A percentile compares a stretch with the other conserved stretches of the same genome.
These are phyloP conservation scores for Drosophila pruinosa DNA, from an alignment of 1,140 invertebrate species.

Conservation along the genomic window DNA sequence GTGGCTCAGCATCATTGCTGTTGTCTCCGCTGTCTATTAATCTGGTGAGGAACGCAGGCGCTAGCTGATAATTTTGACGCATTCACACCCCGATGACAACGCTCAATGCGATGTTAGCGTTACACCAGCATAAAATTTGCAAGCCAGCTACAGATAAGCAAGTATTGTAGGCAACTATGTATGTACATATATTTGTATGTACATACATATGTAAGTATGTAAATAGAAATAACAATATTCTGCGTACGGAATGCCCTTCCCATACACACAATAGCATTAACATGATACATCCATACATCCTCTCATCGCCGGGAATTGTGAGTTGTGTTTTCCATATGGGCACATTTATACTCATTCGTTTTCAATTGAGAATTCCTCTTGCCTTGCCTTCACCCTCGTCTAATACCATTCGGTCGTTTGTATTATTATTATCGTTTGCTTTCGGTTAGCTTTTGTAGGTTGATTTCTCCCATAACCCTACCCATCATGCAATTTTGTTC, in stretches of 20 bases:
- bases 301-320: constrained; percentile 11
- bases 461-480: not conserved
- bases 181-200: not conserved
- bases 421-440: constrained; percentile 66
- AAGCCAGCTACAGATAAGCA: constrained; percentile 47
- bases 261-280: not conserved
- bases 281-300: constrained; percentile 22
- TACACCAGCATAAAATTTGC: constrained; percentile 66
- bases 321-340: constrained; percentile 70
- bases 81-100: constrained; percentile 56
- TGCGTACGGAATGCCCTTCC: not conserved
- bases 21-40: constrained; percentile 18
- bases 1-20: constrained; percentile 43
- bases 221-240: constrained; percentile 43
- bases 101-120: constrained; percentile 25
- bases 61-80: constrained; percentile 50
- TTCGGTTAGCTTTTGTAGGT: constrained; percentile 27
- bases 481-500: constrained; percentile 34
- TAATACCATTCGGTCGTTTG: constrained; percentile 41
- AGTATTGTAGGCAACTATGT: not conserved
- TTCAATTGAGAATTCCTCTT: constrained; percentile 68
- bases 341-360: constrained; percentile 74
- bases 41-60: constrained; percentile 3
- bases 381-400: constrained; percentile 3
- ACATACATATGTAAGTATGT: constrained; percentile 17